Conservation (phyloP, 2,888 invertebrate genomes). For the Griposia aprilina region DNA sequence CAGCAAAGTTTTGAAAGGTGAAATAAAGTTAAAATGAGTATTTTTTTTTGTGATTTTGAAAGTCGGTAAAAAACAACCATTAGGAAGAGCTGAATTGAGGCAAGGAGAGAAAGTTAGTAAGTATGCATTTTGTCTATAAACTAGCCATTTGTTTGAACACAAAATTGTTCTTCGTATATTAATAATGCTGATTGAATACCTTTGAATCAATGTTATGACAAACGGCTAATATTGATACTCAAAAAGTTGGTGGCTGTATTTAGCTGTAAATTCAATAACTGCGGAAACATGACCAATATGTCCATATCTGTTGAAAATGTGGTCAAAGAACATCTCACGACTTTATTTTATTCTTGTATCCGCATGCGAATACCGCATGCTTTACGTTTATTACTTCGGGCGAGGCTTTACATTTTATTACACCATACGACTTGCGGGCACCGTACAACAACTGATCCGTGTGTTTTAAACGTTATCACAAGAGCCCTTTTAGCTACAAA, state of each 20-base stretch:
- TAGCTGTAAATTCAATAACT: background rate
- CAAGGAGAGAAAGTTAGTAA: slow-evolving; percentile 1
- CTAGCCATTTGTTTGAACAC: slow-evolving; percentile 63
- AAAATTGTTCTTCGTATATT: slow-evolving; percentile 50
- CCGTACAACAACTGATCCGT: background rate
- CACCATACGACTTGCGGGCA: background rate
- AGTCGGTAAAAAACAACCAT: background rate
- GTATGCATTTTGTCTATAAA: slow-evolving; percentile 25
- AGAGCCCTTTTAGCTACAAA: background rate
- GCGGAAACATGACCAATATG: background rate
- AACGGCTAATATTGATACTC: background rate
- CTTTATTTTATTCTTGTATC: no score
- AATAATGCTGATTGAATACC: slow-evolving; percentile 22
- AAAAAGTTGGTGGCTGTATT: background rate
- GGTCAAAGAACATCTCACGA: background rate
- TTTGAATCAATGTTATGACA: slow-evolving; percentile 28
- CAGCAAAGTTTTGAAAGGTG: slow-evolving; percentile 2
- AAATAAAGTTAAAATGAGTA: slow-evolving; percentile 38
- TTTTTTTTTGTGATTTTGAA: slow-evolving; percentile 27
- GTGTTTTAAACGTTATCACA: background rate
- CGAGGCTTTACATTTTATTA: background rate
- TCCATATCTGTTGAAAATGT: background rate
- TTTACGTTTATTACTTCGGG: background rate
- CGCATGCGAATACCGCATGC: background rate
- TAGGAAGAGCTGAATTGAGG: slow-evolving; percentile 42